Evolutionary conservation across 2,888 invertebrate species (phyloP), one percentile per base, ranked within the genome.

Genomic region (Steinernema carpocapsae): DNA sequence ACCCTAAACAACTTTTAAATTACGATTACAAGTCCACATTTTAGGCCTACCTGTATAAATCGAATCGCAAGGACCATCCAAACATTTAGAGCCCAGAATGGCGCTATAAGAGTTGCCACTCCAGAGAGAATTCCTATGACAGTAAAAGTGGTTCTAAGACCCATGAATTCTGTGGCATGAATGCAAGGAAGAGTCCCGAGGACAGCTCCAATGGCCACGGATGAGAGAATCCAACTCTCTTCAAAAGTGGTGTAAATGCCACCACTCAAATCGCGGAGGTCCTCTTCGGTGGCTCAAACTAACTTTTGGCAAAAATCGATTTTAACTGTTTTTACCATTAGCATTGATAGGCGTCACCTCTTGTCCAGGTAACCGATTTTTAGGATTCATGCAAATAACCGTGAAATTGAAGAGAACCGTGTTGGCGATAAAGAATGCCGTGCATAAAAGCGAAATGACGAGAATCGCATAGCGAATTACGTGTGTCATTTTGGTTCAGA

Each of bases 321-420:
- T 43, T 43, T 7, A 10, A 7, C 43, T 14, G 43, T 14, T 43
- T 43, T 14, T n/a, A 48, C n/a, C 37, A 37, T 37, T 37, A 37
- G 37, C 37, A 10, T 37, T 37, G 37, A 37, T 37, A 37, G 37
- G 37, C 37, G 37, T 37, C 37, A 37, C 37, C 4, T 3, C 4
- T 10, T 3, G 10, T 37, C 37, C 37, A 37, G 37, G 37, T 10
- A 37, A 37, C 10, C 37, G 37, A 22, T 48, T 43, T 43, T 72
- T 71, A 48, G 70, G 70, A 14, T 70, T 37, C 74, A 74, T 74
- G 45, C 74, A 74, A 71, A 74, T 74, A 32, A 74, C 74, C 26
- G 74, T 74, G 72, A 74, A 74, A 70, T 74, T 74, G 32, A 74
- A 72, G 19, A 71, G 51, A 17, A 74, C 64, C 3, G 64, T 64